Percentiles rank a stretch among this genome's conserved stretches.
These are phyloP conservation scores for Ophioninae sp. DNA, from an alignment of 2,888 invertebrate species.

Conservation along the genomic window DNA sequence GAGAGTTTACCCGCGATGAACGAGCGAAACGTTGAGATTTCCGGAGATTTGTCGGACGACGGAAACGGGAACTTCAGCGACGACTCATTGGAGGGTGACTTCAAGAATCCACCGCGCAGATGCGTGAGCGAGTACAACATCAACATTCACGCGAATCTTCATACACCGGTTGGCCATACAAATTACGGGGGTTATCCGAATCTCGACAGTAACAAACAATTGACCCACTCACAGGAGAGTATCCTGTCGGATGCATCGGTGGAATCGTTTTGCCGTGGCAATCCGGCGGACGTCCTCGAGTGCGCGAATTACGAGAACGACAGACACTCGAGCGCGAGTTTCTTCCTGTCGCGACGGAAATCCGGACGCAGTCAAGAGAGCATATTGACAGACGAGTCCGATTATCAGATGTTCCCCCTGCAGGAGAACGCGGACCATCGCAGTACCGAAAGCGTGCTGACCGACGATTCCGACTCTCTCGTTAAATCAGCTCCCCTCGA, in stretches of 20 bases:
- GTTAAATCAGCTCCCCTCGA: constrained; percentile 91
- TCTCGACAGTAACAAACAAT: constrained; percentile 61
- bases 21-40: constrained; percentile 71
- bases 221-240: constrained; percentile 77
- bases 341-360: constrained; percentile 88
- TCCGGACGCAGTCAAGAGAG: constrained; percentile 89
- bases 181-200: constrained; percentile 66
- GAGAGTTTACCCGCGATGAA: constrained; percentile 78
- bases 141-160: constrained; percentile 79
- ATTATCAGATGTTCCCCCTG: constrained; percentile 83
- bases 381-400: constrained; percentile 88
- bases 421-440: constrained; percentile 86
- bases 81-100: constrained; percentile 88
- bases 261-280: constrained; percentile 76
- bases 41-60: constrained; percentile 70
- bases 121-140: constrained; percentile 92
- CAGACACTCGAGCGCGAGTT: constrained; percentile 87
- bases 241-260: constrained; percentile 77
- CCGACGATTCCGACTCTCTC: constrained; percentile 88
- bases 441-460: constrained; percentile 90
- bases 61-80: constrained; percentile 89
- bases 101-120: constrained; percentile 84
- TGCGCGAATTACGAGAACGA: constrained; percentile 76
- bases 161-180: constrained; percentile 68
- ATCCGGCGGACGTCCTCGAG: constrained; percentile 75